Evolutionary conservation across 1,140 invertebrate genomes (phyloP), one percentile per base, ranked within the genome.

Genomic region (Mycetomoellerius zeteki): DNA sequence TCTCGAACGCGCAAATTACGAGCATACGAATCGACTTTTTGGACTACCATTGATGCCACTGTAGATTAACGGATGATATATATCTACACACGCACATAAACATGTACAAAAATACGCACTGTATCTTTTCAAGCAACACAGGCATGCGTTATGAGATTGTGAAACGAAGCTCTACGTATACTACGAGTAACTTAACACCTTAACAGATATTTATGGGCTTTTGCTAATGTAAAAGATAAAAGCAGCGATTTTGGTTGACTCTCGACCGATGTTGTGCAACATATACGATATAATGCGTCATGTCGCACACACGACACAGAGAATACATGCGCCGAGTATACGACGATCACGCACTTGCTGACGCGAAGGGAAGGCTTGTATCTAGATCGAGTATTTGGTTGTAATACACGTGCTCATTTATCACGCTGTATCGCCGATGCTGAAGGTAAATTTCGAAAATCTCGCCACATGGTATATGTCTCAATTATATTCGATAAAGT

Each of bases 181-280:
- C 85, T 84, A 87, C 87, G 80, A 82, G 87, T 91, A 90, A 91
- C 90, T 91, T 91, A 88, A 91, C 85, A 89, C 86, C 76, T 92
- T 88, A 84, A 88, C 86, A 87, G 75, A 90, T 88, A 88, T 92
- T 91, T 91, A 91, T 90, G 88, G 75, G 54, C 64, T 91, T 89
- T 91, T 82, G 76, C 69, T 75, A 85, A 88, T 77, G 60, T 47
- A 76, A 87, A 91, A 91, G 82, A 91, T 84, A 91, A 91, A 92
- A 92, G 86, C 88, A 84, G 69, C 58, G 47, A 65, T 89, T 87
- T 91, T 78, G 75, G 19, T 86, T 81, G 80, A 71, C 88, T 73
- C 47, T 14, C 60, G 73, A 75, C 77, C 86, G 65, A 60, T 12
- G 24, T n/a, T 62, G 24, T 30, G 58, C 47, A 69, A 78, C 60